Evolutionary conservation across 2,888 invertebrate species (phyloP).

Genomic region (Perdita meconis): DNA sequence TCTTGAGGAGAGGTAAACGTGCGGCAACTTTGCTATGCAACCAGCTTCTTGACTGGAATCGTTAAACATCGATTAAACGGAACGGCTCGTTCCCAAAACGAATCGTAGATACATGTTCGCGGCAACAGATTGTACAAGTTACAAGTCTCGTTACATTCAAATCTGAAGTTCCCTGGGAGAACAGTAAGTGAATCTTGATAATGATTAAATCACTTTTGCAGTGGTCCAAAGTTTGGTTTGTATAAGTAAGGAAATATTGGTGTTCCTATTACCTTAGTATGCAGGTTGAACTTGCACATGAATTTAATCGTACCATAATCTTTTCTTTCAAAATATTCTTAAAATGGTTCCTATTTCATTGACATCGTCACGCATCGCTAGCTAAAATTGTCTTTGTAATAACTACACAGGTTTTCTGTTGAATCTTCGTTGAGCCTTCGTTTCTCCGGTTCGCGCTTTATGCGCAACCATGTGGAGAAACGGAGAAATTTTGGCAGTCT

Average conservation of each 20-base stretch:
- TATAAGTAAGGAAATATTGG: neutral
- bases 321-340: neutral
- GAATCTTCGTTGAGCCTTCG: slow-evolving; percentile 6
- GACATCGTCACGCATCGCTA: neutral
- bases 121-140: slow-evolving; percentile 68
- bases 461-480: slow-evolving; percentile 64
- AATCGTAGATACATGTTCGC: slow-evolving; percentile 29
- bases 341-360: neutral
- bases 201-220: slow-evolving; percentile 68
- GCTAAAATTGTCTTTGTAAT: slow-evolving; percentile 18
- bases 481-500: slow-evolving; percentile 67
- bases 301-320: no score
- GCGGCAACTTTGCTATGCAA: slow-evolving; percentile 61
- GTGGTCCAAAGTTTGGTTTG: neutral
- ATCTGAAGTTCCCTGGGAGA: slow-evolving; percentile 61
- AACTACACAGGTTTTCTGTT: slow-evolving; percentile 13
- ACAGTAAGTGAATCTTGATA: slow-evolving; percentile 68
- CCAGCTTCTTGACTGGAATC: slow-evolving; percentile 68
- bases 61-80: slow-evolving; percentile 78
- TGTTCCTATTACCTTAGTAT: neutral
- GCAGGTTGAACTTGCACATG: no score
- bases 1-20: neutral
- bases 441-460: slow-evolving; percentile 31
- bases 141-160: slow-evolving; percentile 74
- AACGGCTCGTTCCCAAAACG: slow-evolving; percentile 39